Base-by-base conservation (phyloP, 2,888 invertebrate genomes). In the Nineta flava region DNA sequence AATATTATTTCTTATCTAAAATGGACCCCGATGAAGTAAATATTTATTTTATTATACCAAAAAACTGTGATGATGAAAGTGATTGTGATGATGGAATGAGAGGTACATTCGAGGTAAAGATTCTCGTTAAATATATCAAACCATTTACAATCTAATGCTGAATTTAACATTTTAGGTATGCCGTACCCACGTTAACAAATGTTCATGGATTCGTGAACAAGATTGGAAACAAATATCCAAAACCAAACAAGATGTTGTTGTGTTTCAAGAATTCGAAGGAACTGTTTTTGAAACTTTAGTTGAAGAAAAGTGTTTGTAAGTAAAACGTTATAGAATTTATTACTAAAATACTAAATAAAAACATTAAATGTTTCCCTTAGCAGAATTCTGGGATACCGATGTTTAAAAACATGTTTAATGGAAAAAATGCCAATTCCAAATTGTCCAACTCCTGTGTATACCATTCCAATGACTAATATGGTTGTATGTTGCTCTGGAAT, bases 301-400 rank as follows among this genome's bases (percentile, higher is more conserved):
- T 55, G 62, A 64, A 44, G 79, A 75, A 1, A 83, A 81, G 59
- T 79, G 83, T 59, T 69, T 83, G 79, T 85, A 72, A 77, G 83
- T 78, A 60, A 49, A 34, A 44, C 47, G 6, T 38, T 19, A 2
- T 13, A n/a, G 19, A 17, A 2, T 41, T 48, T 46, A 9, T 7
- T 10, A 31, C 6, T 26, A 16, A 21, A 16, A 17, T 43, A 10
- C 15, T 34, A 31, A 44, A 34, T 21, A 19, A 16, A 19, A 31
- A 47, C 13, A 44, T 47, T 47, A 12, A 26, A 3, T 43, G 12
- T 48, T 31, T 55, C 56, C 60, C 63, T 58, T 57, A 71, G 64
- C 65, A 88, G 90, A 61, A 73, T 93, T 54, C 72, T 91, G 51
- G 92, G 93, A 0, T 88, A 93, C 1, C 75, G 79, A 49, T 92